phyloP scores from a whole-genome alignment of 1,140 invertebrate genomes.

The Ladona fulva region DNA sequence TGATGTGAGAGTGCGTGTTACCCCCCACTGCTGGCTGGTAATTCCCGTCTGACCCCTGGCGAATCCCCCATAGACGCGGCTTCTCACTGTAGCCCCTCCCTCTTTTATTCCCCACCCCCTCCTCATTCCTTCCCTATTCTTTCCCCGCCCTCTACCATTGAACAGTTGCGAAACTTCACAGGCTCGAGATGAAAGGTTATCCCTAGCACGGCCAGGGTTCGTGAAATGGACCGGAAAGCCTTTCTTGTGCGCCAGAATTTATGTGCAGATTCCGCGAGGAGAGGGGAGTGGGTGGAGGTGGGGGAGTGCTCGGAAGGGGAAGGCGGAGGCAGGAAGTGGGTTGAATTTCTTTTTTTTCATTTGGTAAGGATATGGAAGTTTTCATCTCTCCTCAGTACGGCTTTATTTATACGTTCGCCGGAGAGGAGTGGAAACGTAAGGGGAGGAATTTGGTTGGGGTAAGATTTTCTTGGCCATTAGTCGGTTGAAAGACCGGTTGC shows the following conservation, averaged over 20 bases:
- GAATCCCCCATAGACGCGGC: neutral
- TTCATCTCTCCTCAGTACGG: too few relatives aligned
- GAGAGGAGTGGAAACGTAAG: too few relatives aligned
- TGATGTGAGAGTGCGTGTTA: neutral
- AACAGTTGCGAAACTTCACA: slow-evolving; percentile 9
- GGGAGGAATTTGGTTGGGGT: too few relatives aligned
- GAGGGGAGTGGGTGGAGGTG: neutral
- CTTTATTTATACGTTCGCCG: too few relatives aligned
- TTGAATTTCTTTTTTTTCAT: neutral
- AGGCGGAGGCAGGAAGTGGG: neutral
- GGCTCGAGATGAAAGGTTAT: slow-evolving; percentile 3
- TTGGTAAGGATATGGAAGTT: too few relatives aligned
- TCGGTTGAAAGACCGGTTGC: too few relatives aligned
- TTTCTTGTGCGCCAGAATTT: neutral
- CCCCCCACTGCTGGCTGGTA: neutral
- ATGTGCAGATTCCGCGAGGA: neutral
- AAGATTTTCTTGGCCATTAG: too few relatives aligned
- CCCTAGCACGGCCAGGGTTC: neutral
- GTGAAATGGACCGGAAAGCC: slow-evolving; percentile 6
- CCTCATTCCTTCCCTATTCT: neutral
- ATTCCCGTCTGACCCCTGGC: neutral
- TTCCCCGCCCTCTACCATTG: neutral
- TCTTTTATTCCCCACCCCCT: neutral
- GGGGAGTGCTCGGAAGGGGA: neutral
- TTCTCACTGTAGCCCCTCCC: neutral